Conservation (phyloP, 1,140 invertebrate genomes). For the Druon quercuslanigerum region DNA sequence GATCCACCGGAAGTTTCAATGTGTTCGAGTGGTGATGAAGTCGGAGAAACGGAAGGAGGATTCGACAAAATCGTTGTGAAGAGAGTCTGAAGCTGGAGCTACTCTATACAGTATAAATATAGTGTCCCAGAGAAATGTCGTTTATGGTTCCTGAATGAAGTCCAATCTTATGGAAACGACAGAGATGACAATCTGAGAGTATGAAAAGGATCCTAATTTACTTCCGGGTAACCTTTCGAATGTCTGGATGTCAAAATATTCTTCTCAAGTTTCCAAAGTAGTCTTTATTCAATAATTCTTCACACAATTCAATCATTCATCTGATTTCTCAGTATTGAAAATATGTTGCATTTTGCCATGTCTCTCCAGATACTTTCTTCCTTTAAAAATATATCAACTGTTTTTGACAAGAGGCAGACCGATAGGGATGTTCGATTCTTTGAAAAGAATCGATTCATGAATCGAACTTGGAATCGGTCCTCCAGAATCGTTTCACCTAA, state of each 20-base stretch:
- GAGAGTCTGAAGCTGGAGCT: neutral
- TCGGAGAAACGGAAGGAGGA: constrained; percentile 13
- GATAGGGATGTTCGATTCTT: too few species aligned
- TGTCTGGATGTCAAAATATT: neutral
- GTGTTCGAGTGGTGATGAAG: neutral
- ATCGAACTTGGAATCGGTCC: too few species aligned
- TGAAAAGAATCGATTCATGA: too few species aligned
- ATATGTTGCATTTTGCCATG: too few species aligned
- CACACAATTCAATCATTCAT: too few species aligned
- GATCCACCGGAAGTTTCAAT: constrained; percentile 13
- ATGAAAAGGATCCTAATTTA: constrained; percentile 1
- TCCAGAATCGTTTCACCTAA: too few species aligned
- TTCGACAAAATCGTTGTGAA: neutral
- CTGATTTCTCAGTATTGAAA: too few species aligned
- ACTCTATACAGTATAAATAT: neutral
- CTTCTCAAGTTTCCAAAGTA: neutral
- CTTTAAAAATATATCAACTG: too few species aligned
- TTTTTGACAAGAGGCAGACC: too few species aligned
- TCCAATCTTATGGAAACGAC: constrained; percentile 2
- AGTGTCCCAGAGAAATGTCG: neutral
- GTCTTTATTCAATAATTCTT: too few species aligned
- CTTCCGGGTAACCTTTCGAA: neutral
- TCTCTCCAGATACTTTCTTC: too few species aligned
- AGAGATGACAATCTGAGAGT: constrained; percentile 11
- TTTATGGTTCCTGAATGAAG: neutral